Evolutionary conservation across 1,140 invertebrate species (phyloP), one percentile per base, ranked within the genome.

Genomic region (Anastrepha ludens): DNA sequence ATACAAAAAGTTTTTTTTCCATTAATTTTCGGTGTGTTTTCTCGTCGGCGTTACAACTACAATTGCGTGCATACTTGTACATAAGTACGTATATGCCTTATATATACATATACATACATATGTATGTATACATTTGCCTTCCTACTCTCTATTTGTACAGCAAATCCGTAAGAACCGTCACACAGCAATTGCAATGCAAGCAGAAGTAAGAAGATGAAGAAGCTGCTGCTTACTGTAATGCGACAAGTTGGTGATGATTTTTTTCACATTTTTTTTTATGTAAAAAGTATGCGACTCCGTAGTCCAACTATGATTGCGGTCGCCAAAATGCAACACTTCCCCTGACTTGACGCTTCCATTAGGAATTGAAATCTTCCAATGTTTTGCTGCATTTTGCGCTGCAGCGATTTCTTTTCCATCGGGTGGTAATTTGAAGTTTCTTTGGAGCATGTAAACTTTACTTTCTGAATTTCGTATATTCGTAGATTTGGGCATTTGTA

Each of bases 1-100:
- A 81, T 87, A 59, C 70, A 87, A 87, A 87, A 87, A 87, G 74
- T 87, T 87, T 87, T 67, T 67, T 39, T 67, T 29, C 81, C 87
- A 64, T 85, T 81, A 62, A 87, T 87, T 87, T 87, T 87, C 74
- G 67, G 74, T 55, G 47, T 87, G 62, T 81, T 60, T 20, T 39
- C 64, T 9, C 60, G 3, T n/a, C n/a, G n/a, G n/a, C n/a, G n/a
- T n/a, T 62, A 6, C 60, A 6, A 13, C 60, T 17, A 17, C 15
- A 62, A 7, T 13, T 17, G 17, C 60, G 17, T 17, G 17, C 60
- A 62, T 17, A 62, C 60, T 15, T 9, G 3, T 7, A 67, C 64
- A 67, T 13, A 67, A 1, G 0, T 39, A 65, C 64, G 29, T 39
- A 41, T 67, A 41, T 13, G 8, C n/a, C 8, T n/a, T 41, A 20